These are phyloP conservation scores for Polyommatus icarus DNA, from an alignment of 2,888 invertebrate species.

Conservation along the genomic window DNA sequence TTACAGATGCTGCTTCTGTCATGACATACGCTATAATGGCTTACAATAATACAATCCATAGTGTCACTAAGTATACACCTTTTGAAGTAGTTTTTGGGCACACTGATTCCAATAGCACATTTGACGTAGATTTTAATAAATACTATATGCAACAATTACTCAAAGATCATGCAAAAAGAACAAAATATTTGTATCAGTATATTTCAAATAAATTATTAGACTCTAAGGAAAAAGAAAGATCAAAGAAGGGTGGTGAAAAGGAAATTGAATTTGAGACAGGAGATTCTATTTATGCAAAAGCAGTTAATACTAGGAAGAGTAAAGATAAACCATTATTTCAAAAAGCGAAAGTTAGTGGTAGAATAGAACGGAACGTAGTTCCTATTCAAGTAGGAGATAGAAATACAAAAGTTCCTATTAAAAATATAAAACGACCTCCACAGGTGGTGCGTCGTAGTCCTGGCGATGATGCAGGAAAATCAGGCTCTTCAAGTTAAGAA, in stretches of 20 bases:
- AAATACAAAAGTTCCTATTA: conserved; percentile 40
- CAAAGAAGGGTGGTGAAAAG: conserved; percentile 36
- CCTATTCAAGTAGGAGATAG: conserved; percentile 36
- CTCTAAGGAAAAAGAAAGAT: conserved; percentile 34
- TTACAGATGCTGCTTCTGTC: conserved; percentile 40
- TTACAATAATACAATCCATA: conserved; percentile 37
- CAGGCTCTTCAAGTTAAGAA: conserved; percentile 43
- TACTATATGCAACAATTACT: conserved; percentile 42
- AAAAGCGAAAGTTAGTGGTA: conserved; percentile 37
- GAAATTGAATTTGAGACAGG: conserved; percentile 36
- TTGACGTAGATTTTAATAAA: conserved; percentile 42
- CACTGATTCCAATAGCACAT: conserved; percentile 39
- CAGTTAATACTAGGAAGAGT: conserved; percentile 38
- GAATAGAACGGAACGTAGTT: conserved; percentile 36
- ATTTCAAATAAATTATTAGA: conserved; percentile 37
- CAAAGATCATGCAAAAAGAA: conserved; percentile 43
- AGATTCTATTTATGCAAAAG: conserved; percentile 38
- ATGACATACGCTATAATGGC: conserved; percentile 43
- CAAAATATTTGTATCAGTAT: conserved; percentile 38
- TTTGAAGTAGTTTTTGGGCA: conserved; percentile 45
- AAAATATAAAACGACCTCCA: conserved; percentile 43
- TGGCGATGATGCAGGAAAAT: conserved; percentile 29
- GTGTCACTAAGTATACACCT: conserved; percentile 41
- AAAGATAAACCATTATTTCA: conserved; percentile 40
- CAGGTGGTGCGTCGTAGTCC: conserved; percentile 38